These are phyloP conservation scores for Acanthopagrus latus DNA, from an alignment of 2,797 vertebrate species.

Conservation along the genomic window DNA sequence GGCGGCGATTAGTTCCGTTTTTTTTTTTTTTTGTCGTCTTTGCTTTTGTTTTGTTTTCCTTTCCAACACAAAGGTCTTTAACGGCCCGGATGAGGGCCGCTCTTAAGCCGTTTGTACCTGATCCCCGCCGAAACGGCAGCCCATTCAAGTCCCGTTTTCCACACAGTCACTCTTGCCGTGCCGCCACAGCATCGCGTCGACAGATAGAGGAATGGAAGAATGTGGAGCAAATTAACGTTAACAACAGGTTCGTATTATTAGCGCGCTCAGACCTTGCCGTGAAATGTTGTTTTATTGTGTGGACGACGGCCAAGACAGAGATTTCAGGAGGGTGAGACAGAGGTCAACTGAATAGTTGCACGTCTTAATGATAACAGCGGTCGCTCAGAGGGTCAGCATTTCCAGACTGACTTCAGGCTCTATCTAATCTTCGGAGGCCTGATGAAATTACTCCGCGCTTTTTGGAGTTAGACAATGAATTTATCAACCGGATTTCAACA, in stretches of 20 bases:
- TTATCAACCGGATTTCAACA: slow-evolving; percentile 37
- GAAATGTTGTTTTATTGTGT: slow-evolving; percentile 42
- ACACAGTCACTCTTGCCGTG: slow-evolving; percentile 52
- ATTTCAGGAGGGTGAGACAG: slow-evolving; percentile 74
- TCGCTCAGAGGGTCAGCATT: slow-evolving; percentile 61
- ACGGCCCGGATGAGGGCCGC: slow-evolving; percentile 39
- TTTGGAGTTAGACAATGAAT: slow-evolving; percentile 20
- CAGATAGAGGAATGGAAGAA: slow-evolving; percentile 54
- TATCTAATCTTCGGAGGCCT: slow-evolving; percentile 67
- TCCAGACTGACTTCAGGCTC: slow-evolving; percentile 41
- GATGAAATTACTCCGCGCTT: slow-evolving; percentile 52
- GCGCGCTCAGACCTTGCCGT: slow-evolving; percentile 38
- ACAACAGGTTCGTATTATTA: slow-evolving; percentile 40
- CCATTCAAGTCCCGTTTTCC: slow-evolving; percentile 62
- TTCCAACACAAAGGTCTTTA: slow-evolving; percentile 52
- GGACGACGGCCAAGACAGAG: slow-evolving; percentile 30
- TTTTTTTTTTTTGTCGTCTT: slow-evolving; percentile 58
- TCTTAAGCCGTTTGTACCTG: slow-evolving; percentile 59
- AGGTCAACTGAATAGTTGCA: slow-evolving; percentile 78
- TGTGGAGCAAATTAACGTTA: slow-evolving; percentile 40
- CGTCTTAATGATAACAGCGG: slow-evolving; percentile 69
- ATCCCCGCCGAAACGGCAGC: slow-evolving; percentile 54
- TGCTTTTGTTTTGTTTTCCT: slow-evolving; percentile 59
- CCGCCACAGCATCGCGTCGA: slow-evolving; percentile 51
- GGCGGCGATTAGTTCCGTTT: slow-evolving; percentile 68